A percentile compares a stretch with the other conserved stretches of the same genome.
These are phyloP conservation scores for Cacatua alba DNA, from an alignment of 2,113 vertebrate genomes.

Conservation along the genomic window DNA sequence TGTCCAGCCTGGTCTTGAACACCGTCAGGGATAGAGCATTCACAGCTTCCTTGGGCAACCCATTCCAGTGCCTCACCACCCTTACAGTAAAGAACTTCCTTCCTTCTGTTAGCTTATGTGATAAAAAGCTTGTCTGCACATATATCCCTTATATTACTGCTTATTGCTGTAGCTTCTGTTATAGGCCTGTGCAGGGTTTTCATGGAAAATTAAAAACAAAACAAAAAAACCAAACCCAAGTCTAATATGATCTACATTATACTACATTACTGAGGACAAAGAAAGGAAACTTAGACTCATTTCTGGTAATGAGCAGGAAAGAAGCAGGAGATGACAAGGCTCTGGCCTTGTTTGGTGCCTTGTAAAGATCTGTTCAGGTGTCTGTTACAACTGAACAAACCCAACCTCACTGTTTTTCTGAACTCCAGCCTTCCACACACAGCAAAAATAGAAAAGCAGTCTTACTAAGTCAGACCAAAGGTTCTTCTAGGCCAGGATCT, in stretches of 20 bases:
- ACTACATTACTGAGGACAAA: not conserved
- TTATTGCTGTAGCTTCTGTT: not conserved
- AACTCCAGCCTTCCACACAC: not conserved
- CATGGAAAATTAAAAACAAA: not conserved
- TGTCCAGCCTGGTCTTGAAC: no score
- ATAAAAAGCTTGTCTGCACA: not conserved
- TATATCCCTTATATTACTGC: not conserved
- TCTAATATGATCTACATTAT: not conserved
- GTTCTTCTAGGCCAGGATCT: not conserved
- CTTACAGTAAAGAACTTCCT: no score
- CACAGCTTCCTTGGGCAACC: no score
- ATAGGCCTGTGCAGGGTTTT: not conserved
- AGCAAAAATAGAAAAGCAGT: not conserved
- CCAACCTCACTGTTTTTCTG: not conserved
- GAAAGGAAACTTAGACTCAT: not conserved
- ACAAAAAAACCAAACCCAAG: not conserved
- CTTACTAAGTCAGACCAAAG: not conserved
- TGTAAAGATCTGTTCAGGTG: not conserved
- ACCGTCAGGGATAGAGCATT: no score
- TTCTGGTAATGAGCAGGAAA: not conserved
- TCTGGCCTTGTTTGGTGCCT: not conserved
- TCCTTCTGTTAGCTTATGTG: not conserved
- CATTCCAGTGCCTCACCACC: no score
- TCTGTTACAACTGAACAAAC: not conserved
- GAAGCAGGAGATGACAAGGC: not conserved